Base-by-base conservation (phyloP, 2,113 vertebrate genomes). In the Falco punctatus region DNA sequence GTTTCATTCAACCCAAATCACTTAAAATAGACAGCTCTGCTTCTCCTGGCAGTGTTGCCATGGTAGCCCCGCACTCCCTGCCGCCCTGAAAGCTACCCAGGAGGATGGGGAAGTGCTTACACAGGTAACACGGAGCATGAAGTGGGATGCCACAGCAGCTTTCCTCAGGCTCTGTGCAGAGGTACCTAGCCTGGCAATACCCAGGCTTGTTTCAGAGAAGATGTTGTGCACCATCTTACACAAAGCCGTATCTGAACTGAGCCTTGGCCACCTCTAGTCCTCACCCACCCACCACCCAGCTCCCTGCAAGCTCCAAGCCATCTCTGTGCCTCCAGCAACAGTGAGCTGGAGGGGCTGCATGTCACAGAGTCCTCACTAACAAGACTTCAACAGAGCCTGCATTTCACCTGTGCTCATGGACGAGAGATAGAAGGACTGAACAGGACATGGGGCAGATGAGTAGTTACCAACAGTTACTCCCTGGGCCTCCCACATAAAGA, bases 341-440 rank as follows among this genome's bases (percentile, higher is more conserved):
- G 32, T 14, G 46, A 13, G 40, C 24, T 65, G 67, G 73, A 80
- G 42, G 28, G 24, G 55, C 4, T 5, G 7, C 1, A 1, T 27
- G 21, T 6, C 51, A 42, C 54, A 28, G 28, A 67, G 13, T 7
- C 32, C 58, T 40, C 38, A 6, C 26, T 26, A 52, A n/a, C 57
- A 64, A 67, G 81, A 28, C 38, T 59, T 40, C 28, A 67, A 21
- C 15, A 67, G 15, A 86, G 40, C 46, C 71, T 84, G 55, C 4
- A 2, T 65, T 81, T 71, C 61, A 67, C 28, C 42, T 2, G 0
- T 62, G 69, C 40, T 81, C 19, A 8, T 0, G 0, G n/a, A 15
- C 0, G 0, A 46, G 64, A 42, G 48, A 55, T 54, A 38, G 48
- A 38, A 86, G 66, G 73, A 52, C 14, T 30, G 67, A 86, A 52